Percentiles rank a stretch among this genome's conserved stretches.
These are phyloP conservation scores for Cotesia typhae DNA, from an alignment of 1,140 invertebrate genomes.

Conservation along the genomic window DNA sequence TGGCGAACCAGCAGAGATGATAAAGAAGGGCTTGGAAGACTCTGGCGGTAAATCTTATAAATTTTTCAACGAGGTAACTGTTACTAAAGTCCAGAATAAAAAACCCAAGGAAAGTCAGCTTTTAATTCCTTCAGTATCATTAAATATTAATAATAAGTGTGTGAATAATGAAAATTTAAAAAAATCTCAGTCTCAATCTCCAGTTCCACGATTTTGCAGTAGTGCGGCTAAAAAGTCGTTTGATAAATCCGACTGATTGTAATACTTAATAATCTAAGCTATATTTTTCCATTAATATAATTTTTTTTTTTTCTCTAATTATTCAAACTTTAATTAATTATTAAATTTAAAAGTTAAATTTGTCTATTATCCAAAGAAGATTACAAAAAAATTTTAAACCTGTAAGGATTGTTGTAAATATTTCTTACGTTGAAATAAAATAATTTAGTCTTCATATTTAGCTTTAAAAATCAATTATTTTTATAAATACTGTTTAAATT, in stretches of 20 bases:
- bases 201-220: constrained; percentile 23
- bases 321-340: constrained; percentile 9
- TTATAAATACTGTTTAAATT: constrained; percentile 31
- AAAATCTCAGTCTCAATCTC: constrained; percentile 4
- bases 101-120: not conserved
- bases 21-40: not conserved
- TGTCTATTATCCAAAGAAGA: constrained; percentile 26
- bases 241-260: constrained; percentile 26
- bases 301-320: constrained; percentile 13
- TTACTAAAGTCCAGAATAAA: not conserved
- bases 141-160: not conserved
- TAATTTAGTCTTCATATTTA: constrained; percentile 17
- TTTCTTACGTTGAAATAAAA: constrained; percentile 40
- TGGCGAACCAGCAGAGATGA: not conserved
- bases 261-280: constrained; percentile 2
- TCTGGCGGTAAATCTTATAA: not conserved
- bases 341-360: constrained; percentile 18
- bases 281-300: constrained; percentile 18
- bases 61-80: not conserved
- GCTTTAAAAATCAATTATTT: not conserved
- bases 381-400: constrained; percentile 1
- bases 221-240: constrained; percentile 26
- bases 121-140: not conserved
- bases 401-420: constrained; percentile 42
- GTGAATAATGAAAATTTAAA: not conserved